Evolutionary conservation across 2,888 invertebrate genomes (phyloP).

Genomic region (Microctonus aethiopoides): DNA sequence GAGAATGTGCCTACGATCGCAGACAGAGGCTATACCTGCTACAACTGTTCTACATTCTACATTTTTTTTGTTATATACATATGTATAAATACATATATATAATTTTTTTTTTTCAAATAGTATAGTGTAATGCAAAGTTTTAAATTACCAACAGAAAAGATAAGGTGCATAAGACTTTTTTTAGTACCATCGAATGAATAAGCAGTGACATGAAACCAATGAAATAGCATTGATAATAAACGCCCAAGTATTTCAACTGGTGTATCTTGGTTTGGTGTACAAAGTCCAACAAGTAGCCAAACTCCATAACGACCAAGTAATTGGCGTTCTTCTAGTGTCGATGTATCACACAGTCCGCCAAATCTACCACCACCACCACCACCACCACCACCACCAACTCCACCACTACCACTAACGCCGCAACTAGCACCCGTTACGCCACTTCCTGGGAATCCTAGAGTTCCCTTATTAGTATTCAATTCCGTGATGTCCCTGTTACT

Average conservation of each 20-base stretch:
- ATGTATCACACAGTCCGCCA: slow-evolving; percentile 55
- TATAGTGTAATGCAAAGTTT: slow-evolving; percentile 52
- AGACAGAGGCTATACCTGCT: slow-evolving; percentile 47
- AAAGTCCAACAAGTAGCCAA: slow-evolving; percentile 95
- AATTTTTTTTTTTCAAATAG: slow-evolving; percentile 48
- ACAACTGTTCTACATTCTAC: slow-evolving; percentile 24
- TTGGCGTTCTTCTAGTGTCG: slow-evolving; percentile 84
- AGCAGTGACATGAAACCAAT: slow-evolving; percentile 99
- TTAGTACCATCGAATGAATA: slow-evolving; percentile 90
- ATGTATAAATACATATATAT: neutral
- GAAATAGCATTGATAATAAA: slow-evolving; percentile 94
- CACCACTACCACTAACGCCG: slow-evolving; percentile 65
- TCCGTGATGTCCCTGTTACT: slow-evolving; percentile 69
- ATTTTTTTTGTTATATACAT: neutral
- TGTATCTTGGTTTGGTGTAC: slow-evolving; percentile 82
- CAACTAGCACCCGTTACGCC: slow-evolving; percentile 59
- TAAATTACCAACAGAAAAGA: slow-evolving; percentile 67
- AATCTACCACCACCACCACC: slow-evolving; percentile 66
- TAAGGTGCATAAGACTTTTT: slow-evolving; percentile 66
- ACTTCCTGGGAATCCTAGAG: slow-evolving; percentile 63
- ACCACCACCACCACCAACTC: slow-evolving; percentile 66
- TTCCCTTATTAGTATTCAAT: slow-evolving; percentile 61
- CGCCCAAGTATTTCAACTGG: slow-evolving; percentile 87
- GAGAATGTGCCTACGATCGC: slow-evolving; percentile 55
- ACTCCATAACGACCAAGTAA: slow-evolving; percentile 94